Conservation (phyloP, 1,140 invertebrate species). For the Cyrtorhinus lividipennis region DNA sequence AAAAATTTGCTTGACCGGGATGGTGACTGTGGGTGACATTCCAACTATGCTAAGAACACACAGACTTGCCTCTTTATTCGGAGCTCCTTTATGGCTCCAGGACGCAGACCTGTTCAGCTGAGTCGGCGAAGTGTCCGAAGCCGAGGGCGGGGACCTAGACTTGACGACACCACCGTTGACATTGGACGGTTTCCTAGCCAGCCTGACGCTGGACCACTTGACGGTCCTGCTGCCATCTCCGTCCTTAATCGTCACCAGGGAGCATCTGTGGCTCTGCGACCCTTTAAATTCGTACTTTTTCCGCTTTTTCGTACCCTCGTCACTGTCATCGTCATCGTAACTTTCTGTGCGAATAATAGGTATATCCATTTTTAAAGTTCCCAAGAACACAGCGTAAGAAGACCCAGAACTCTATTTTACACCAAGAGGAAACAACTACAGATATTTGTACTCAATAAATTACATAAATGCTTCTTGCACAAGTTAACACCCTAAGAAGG, state of each 20-base stretch:
- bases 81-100: conserved; percentile 8
- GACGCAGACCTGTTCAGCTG: conserved; percentile 15
- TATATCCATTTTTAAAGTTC: conserved; percentile 24
- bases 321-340: conserved; percentile 16
- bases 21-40: no score
- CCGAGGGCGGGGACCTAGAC: conserved; percentile 15
- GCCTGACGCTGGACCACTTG: conserved; percentile 24
- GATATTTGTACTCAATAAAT: no score
- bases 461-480: no score
- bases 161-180: conserved; percentile 24
- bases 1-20: background rate
- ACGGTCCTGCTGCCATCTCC: conserved; percentile 20
- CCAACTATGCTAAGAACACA: no score
- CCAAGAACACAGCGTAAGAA: background rate
- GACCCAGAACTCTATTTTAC: background rate
- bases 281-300: conserved; percentile 24
- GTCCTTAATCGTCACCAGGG: conserved; percentile 22
- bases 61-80: conserved; percentile 18
- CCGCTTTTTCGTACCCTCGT: conserved; percentile 7
- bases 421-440: background rate
- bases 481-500: no score
- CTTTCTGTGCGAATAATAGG: conserved; percentile 24
- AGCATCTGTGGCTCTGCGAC: conserved; percentile 21
- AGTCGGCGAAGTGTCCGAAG: background rate
- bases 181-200: conserved; percentile 21